Evolutionary conservation across 2,113 vertebrate genomes (phyloP).

Genomic region (Chaetura pelagica): DNA sequence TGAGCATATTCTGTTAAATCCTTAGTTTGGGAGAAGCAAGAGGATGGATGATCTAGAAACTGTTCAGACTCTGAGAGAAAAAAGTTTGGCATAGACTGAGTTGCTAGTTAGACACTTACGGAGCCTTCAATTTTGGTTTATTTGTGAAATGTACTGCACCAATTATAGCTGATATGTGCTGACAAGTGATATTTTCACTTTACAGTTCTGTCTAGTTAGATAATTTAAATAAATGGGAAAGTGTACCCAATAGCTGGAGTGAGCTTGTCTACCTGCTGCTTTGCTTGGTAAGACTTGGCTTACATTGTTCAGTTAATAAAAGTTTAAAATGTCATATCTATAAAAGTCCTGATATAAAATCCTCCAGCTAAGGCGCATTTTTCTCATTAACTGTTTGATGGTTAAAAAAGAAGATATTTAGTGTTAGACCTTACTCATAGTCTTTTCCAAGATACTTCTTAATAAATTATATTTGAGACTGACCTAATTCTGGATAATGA

Average conservation of each 20-base stretch:
- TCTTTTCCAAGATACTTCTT: not conserved
- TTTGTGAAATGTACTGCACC: constrained; percentile 25
- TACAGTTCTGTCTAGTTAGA: constrained; percentile 13
- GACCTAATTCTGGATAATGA: not conserved
- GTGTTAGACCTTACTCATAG: not conserved
- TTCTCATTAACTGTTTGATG: not conserved
- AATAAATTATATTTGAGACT: not conserved
- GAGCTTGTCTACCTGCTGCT: constrained; percentile 16
- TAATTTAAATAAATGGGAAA: constrained; percentile 56
- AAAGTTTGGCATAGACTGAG: not conserved
- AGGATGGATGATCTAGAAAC: not conserved
- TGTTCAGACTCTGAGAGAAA: not conserved
- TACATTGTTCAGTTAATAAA: constrained; percentile 33
- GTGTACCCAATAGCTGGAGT: constrained; percentile 9
- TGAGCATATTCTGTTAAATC: not conserved
- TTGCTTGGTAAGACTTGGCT: constrained; percentile 35
- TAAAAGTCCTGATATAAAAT: not conserved
- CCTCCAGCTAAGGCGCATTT: not conserved
- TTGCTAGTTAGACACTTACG: not conserved
- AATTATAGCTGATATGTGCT: constrained; percentile 58
- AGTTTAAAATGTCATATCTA: constrained; percentile 32
- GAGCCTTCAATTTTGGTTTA: constrained; percentile 50
- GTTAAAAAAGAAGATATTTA: not conserved
- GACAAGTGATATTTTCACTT: constrained; percentile 61
- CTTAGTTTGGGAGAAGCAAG: not conserved